Base-by-base conservation (phyloP, 1,140 invertebrate species). In the Diabrotica undecimpunctata region DNA sequence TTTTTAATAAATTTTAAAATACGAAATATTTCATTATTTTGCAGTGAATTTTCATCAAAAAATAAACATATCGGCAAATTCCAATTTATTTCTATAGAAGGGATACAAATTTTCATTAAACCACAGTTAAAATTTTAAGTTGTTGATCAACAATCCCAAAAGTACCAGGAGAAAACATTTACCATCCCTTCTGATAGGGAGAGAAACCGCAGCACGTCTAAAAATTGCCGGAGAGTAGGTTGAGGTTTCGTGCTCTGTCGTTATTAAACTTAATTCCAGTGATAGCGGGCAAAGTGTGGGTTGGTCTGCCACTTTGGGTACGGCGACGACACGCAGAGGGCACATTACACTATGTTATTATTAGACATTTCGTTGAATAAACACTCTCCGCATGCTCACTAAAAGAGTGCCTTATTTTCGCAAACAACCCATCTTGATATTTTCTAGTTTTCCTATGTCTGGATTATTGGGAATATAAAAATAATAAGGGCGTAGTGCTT, bases 361-460 rank as follows among this genome's bases (percentile, higher is more conserved):
- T 55, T 55, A 55, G 54, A 10, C 54, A 14, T 36, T 55, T 14
- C 12, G 54, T 14, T 55, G 54, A 55, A 55, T 55, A 55, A 55
- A 55, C 54, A 55, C 12, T 14, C 51, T 36, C 54, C 35, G 8
- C 12, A 36, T 14, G 8, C 6, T 13, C 14, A 7, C 13, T 36
- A 25, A 36, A 36, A 14, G 14, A 36, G 54, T 13, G 12, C 7
- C 12, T 36, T 25, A 55, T 55, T 55, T 14, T 55, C 54, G 10
- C 13, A 14, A 55, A 55, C 14, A 7, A 55, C 12, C 14, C 12
- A 14, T 36, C 11, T 36, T 55, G 54, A 25, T 55, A 25, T 36
- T 55, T 36, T 7, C 10, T 25, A 55, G 13, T 14, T 12, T 53
- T n/a, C 14, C 14, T 53, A 12, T 14, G 51, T 12, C n/a, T 7